A percentile compares a stretch with the other conserved stretches of the same genome.
These are phyloP conservation scores for Metopia argyrocephala DNA, from an alignment of 2,888 invertebrate genomes.

Conservation along the genomic window DNA sequence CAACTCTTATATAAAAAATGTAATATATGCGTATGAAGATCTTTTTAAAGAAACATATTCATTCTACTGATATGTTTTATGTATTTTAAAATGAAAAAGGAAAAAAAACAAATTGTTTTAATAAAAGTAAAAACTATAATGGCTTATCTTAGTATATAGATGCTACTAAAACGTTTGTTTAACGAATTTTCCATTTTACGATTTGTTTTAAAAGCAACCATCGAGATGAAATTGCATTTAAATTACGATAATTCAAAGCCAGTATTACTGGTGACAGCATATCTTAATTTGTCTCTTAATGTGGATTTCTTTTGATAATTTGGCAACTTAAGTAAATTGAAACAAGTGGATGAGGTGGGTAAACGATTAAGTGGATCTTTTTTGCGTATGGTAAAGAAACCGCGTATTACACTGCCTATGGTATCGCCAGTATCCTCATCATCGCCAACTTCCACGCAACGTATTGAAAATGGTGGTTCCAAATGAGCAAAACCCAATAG, in stretches of 20 bases:
- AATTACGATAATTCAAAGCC: conserved; percentile 98
- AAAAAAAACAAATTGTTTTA: neutral
- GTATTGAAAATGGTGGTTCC: conserved; percentile 98
- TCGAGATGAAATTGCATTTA: conserved; percentile 7
- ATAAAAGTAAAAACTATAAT: conserved; percentile 14
- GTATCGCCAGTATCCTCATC: conserved; percentile 92
- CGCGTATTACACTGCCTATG: conserved; percentile 95
- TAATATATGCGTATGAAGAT: no score
- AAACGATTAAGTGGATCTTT: conserved; percentile 95
- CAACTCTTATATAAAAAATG: conserved; percentile 9
- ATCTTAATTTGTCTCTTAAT: conserved; percentile 95
- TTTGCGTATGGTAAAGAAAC: conserved; percentile 97
- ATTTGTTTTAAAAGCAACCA: no score
- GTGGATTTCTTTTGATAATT: conserved; percentile 98
- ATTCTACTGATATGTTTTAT: conserved; percentile 48
- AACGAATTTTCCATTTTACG: neutral
- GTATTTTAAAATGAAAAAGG: conserved; percentile 2
- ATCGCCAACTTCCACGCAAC: conserved; percentile 99
- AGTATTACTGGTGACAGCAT: conserved; percentile 98
- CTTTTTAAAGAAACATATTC: no score
- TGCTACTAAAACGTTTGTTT: neutral
- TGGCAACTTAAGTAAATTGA: conserved; percentile 97
- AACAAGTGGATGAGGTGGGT: conserved; percentile 99
- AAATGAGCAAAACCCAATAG: conserved; percentile 96
- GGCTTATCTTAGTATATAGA: neutral